These are phyloP conservation scores for Lapara coniferarum DNA, from an alignment of 2,888 invertebrate species.

Conservation along the genomic window DNA sequence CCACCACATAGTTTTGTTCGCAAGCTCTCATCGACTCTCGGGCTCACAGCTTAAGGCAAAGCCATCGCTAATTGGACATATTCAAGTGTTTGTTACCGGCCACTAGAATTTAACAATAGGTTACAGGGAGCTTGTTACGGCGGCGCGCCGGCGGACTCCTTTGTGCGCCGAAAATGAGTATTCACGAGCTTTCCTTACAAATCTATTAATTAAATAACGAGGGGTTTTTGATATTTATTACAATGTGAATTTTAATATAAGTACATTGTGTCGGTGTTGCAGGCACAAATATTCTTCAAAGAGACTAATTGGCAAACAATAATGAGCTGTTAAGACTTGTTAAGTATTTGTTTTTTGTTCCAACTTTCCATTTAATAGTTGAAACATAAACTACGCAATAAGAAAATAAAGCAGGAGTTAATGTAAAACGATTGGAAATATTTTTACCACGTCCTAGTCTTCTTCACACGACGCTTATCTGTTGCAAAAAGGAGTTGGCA, in stretches of 20 bases:
- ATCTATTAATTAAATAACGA: conserved; percentile 24
- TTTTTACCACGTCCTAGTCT: too few relatives aligned
- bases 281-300: conserved; percentile 1
- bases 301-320: background rate
- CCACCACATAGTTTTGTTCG: conserved; percentile 77
- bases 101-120: conserved; percentile 52
- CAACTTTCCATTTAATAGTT: too few relatives aligned
- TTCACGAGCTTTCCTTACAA: conserved; percentile 21
- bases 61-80: conserved; percentile 67
- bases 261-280: conserved; percentile 10
- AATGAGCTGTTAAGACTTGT: background rate
- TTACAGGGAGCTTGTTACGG: conserved; percentile 40
- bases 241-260: conserved; percentile 20
- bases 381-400: too few relatives aligned
- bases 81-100: conserved; percentile 56
- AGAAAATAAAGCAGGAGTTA: too few relatives aligned
- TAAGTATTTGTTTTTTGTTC: too few relatives aligned
- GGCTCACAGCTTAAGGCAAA: conserved; percentile 67
- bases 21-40: conserved; percentile 68
- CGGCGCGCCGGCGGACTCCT: conserved; percentile 30
- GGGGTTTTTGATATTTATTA: conserved; percentile 21
- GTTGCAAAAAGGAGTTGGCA: too few relatives aligned
- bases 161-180: conserved; percentile 22
- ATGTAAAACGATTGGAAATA: too few relatives aligned
- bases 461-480: too few relatives aligned